phyloP scores from a whole-genome alignment of 1,140 invertebrate genomes.

The Oreohelix idahoensis region DNA sequence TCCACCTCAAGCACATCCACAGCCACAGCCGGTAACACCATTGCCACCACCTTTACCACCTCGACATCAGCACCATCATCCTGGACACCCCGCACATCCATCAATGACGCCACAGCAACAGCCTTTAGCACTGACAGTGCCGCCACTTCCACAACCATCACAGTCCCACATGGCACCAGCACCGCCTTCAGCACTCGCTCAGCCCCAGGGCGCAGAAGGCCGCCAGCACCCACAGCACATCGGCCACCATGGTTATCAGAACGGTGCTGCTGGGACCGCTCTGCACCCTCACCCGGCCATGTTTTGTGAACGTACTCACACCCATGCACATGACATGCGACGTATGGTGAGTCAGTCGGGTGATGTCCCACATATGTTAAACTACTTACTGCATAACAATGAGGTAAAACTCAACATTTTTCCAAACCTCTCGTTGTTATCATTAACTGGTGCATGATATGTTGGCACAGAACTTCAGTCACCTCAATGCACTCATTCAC shows the following conservation, averaged over 20 bases:
- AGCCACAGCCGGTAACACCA: not conserved
- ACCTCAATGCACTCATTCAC: too few relatives aligned
- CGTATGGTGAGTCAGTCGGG: constrained; percentile 24
- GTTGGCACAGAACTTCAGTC: not conserved
- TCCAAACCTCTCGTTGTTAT: not conserved
- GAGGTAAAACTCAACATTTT: constrained; percentile 1
- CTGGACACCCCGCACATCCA: not conserved
- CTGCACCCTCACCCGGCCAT: not conserved
- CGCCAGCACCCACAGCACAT: not conserved
- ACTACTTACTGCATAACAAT: constrained; percentile 17
- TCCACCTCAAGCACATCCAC: not conserved
- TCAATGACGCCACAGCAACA: not conserved
- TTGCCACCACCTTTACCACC: not conserved
- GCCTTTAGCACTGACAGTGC: not conserved
- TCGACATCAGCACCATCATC: constrained; percentile 24
- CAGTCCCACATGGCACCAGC: not conserved
- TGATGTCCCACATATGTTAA: constrained; percentile 27
- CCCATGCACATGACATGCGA: not conserved
- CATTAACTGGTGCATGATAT: not conserved
- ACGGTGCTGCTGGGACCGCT: not conserved
- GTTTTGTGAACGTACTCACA: not conserved
- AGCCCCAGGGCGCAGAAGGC: not conserved
- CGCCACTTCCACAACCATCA: not conserved
- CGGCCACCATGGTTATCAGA: not conserved
- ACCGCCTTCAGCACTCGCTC: not conserved